These are phyloP conservation scores for Pristionchus japonicus DNA, from an alignment of 2,888 invertebrate genomes.

Conservation along the genomic window DNA sequence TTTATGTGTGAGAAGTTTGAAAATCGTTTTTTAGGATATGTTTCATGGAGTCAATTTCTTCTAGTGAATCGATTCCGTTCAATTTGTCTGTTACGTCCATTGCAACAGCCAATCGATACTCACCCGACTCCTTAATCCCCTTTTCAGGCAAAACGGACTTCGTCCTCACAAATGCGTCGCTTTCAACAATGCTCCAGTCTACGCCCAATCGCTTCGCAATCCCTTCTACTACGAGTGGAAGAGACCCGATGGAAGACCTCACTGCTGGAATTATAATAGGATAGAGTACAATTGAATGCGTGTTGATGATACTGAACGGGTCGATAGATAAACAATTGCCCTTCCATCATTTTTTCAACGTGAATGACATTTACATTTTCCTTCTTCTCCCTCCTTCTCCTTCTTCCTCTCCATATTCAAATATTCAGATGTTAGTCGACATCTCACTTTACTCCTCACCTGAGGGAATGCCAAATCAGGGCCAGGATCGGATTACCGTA, in stretches of 20 bases:
- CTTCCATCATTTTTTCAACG: background rate
- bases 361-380: background rate
- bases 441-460: slow-evolving; percentile 25
- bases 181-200: slow-evolving; percentile 10
- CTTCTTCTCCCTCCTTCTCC: background rate
- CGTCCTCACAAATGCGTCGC: background rate
- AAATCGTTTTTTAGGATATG: background rate
- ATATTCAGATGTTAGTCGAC: slow-evolving; percentile 31
- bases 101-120: too few relatives aligned
- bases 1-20: background rate
- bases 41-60: background rate
- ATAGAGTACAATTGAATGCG: background rate
- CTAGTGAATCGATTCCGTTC: background rate
- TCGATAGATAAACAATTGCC: background rate
- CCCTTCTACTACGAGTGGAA: slow-evolving; percentile 25
- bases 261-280: slow-evolving; percentile 31
- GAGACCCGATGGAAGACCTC: background rate
- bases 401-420: background rate
- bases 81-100: too few relatives aligned
- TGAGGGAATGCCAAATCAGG: slow-evolving; percentile 18
- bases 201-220: background rate
- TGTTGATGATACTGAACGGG: background rate
- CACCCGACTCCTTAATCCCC: background rate
- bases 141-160: background rate
- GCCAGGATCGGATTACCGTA: background rate